A percentile compares a stretch with the other conserved stretches of the same genome.
These are phyloP conservation scores for Tokudaia muenninki DNA, from an alignment of 2,797 vertebrate species.

Conservation along the genomic window DNA sequence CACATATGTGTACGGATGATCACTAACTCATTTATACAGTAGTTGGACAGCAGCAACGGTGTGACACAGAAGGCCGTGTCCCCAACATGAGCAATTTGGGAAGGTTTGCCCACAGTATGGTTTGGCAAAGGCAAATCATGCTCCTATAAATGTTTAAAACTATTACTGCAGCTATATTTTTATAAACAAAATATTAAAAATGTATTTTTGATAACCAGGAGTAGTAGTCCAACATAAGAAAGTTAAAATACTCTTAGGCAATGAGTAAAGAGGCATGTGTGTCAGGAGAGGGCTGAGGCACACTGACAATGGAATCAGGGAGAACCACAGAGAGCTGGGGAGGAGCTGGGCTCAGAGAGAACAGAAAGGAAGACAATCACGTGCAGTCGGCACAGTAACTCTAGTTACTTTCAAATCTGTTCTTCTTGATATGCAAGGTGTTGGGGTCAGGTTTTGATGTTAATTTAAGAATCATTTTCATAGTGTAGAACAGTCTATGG, in stretches of 20 bases:
- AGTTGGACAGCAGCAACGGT: not conserved
- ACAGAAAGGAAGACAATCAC: not conserved
- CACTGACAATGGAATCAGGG: not conserved
- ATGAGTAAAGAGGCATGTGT: not conserved
- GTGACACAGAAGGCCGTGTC: not conserved
- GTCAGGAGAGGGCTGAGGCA: not conserved
- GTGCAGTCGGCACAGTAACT: not conserved
- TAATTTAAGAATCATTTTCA: conserved; percentile 3
- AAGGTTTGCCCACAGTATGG: not conserved
- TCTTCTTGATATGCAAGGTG: not conserved
- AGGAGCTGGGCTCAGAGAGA: not conserved
- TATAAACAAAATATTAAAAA: conserved; percentile 5
- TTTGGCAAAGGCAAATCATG: not conserved
- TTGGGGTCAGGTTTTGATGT: not conserved
- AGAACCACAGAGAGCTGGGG: not conserved
- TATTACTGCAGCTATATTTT: not conserved
- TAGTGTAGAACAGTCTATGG: not conserved
- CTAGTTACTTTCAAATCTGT: not conserved
- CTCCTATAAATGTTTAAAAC: not conserved
- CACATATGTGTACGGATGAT: not conserved
- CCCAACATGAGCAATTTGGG: not conserved
- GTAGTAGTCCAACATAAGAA: not conserved
- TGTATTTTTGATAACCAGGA: not conserved
- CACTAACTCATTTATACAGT: not conserved
- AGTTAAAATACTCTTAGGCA: not conserved